Conservation (phyloP, 2,888 invertebrate species). For the Tinea semifulvella region DNA sequence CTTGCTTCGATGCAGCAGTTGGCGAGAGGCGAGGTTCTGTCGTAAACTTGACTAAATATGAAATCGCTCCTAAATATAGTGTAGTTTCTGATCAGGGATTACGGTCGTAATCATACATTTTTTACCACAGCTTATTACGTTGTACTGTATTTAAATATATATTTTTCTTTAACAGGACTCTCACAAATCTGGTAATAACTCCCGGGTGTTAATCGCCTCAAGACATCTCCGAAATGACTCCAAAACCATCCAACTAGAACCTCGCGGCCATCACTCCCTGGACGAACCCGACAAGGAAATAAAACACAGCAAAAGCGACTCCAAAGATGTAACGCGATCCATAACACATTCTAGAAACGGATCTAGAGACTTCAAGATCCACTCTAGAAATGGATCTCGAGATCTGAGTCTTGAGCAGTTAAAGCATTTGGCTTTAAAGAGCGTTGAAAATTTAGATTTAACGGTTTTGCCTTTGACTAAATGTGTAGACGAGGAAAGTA, state of each 20-base stretch:
- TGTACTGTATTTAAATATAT: too few species aligned
- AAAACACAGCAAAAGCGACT: constrained; percentile 48
- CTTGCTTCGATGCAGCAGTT: too few species aligned
- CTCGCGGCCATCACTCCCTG: constrained; percentile 53
- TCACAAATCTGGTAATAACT: constrained; percentile 27
- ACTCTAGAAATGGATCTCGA: constrained; percentile 63
- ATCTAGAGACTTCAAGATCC: constrained; percentile 39
- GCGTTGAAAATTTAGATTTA: constrained; percentile 55
- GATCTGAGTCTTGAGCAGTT: constrained; percentile 57
- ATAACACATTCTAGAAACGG: constrained; percentile 32
- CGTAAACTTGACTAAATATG: too few species aligned
- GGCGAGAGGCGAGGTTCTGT: too few species aligned
- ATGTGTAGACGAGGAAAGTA: constrained; percentile 53
- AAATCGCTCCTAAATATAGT: too few species aligned
- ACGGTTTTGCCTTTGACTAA: constrained; percentile 44
- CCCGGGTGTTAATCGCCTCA: constrained; percentile 59
- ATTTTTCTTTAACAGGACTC: constrained; percentile 31
- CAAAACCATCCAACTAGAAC: constrained; percentile 70
- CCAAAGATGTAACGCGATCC: constrained; percentile 37
- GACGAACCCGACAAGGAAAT: constrained; percentile 34
- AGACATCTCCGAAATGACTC: constrained; percentile 70
- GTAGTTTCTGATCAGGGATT: too few species aligned
- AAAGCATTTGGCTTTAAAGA: constrained; percentile 52
- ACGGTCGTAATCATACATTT: too few species aligned
- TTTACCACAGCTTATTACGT: too few species aligned